A percentile compares a stretch with the other conserved stretches of the same genome.
phyloP scores from a whole-genome alignment of 1,140 invertebrate species.

The Sycophila sp. region DNA sequence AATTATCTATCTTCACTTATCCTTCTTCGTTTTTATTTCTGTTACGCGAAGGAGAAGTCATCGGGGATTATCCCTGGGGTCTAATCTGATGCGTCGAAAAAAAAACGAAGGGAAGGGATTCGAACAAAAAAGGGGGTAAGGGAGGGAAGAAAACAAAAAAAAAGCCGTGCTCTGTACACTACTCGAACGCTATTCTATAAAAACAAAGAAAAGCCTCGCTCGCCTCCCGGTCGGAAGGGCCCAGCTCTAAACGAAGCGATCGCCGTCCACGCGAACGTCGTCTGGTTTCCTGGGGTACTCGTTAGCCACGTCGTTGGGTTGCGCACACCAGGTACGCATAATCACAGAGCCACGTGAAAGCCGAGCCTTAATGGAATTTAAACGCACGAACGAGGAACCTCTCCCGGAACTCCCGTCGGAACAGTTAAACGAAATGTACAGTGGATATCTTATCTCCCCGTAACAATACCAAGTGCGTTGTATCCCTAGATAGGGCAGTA shows the following conservation, averaged over 20 bases:
- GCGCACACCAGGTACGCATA: conserved; percentile 31
- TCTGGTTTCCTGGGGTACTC: conserved; percentile 26
- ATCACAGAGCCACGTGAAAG: conserved; percentile 14
- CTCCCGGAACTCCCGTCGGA: no score
- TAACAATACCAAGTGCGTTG: no score
- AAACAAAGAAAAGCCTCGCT: no score
- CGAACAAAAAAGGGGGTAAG: background rate
- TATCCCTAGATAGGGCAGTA: no score
- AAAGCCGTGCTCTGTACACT: background rate
- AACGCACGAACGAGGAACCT: no score
- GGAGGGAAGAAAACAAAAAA: background rate
- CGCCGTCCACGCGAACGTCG: conserved; percentile 25
- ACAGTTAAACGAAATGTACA: no score
- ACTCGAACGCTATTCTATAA: no score
- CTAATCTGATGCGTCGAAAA: background rate
- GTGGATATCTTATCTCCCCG: no score
- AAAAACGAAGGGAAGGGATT: background rate
- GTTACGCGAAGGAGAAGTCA: background rate
- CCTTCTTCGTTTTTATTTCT: background rate
- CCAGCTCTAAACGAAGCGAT: conserved; percentile 24
- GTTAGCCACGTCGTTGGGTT: background rate
- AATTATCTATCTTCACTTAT: no score
- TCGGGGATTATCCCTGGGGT: background rate
- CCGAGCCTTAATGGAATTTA: background rate
- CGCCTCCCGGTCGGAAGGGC: no score